A percentile compares a stretch with the other conserved stretches of the same genome.
Evolutionary conservation across 2,113 vertebrate genomes (phyloP).

Genomic region (Ovis canadensis): DNA sequence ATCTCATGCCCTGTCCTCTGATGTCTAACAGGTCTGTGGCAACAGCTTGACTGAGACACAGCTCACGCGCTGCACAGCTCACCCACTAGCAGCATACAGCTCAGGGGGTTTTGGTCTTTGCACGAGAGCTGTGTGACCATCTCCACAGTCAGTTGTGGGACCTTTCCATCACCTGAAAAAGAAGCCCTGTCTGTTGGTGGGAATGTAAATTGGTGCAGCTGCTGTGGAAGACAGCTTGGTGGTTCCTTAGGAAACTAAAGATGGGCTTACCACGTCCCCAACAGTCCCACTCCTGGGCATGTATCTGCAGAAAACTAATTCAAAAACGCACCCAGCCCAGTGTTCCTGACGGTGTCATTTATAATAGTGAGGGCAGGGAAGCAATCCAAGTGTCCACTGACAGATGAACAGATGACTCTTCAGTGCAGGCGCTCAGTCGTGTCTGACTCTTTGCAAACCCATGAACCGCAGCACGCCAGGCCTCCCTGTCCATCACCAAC

Average conservation of each 20-base stretch:
- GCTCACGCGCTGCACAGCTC: fast-evolving
- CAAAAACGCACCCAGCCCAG: background rate
- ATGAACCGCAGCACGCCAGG: background rate
- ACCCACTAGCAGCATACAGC: fast-evolving
- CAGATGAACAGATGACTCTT: too few species aligned
- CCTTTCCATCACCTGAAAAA: background rate
- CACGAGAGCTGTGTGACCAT: too few species aligned
- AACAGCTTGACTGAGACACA: background rate
- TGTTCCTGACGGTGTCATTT: background rate
- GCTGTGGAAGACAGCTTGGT: background rate
- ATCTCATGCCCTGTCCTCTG: background rate
- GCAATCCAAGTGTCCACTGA: too few species aligned
- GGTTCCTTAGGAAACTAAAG: background rate
- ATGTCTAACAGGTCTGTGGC: background rate
- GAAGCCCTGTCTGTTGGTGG: background rate
- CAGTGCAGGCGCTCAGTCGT: background rate
- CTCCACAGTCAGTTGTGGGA: background rate
- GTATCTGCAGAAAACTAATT: background rate
- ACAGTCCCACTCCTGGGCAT: background rate
- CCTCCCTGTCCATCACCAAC: too few species aligned
- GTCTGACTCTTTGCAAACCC: too few species aligned
- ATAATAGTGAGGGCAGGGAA: background rate
- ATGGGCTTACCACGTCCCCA: background rate
- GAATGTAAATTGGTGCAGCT: background rate
- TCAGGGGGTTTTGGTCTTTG: background rate